phyloP scores from a whole-genome alignment of 2,113 vertebrate genomes.

The Sisor rabdophorus region DNA sequence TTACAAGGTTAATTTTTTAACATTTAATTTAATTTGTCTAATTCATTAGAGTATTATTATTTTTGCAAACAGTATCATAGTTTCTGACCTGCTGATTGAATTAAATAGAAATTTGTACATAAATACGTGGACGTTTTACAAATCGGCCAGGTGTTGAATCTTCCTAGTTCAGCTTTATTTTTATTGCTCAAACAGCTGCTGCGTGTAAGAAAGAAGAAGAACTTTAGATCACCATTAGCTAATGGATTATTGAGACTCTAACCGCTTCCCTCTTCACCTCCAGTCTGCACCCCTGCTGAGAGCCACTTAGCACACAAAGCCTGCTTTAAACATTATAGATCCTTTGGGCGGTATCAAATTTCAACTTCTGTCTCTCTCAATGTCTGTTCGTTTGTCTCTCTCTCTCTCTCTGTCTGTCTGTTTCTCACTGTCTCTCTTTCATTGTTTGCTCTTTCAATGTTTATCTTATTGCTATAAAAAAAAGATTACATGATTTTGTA shows the following conservation, averaged over 20 bases:
- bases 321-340: slow-evolving; percentile 67
- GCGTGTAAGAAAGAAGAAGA: slow-evolving; percentile 48
- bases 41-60: too few species aligned
- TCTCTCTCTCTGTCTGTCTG: slow-evolving; percentile 9
- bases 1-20: too few species aligned
- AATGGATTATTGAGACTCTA: slow-evolving; percentile 73
- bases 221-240: slow-evolving; percentile 75
- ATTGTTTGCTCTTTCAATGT: too few species aligned
- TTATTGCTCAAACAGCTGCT: slow-evolving; percentile 38
- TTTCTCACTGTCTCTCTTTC: slow-evolving; percentile 34
- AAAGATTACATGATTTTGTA: too few species aligned
- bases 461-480: too few species aligned
- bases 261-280: slow-evolving; percentile 66
- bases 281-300: slow-evolving; percentile 36
- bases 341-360: slow-evolving; percentile 56
- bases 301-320: slow-evolving; percentile 51
- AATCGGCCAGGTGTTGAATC: too few species aligned
- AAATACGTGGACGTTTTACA: too few species aligned
- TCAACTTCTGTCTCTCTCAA: slow-evolving; percentile 3
- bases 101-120: too few species aligned
- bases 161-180: slow-evolving; percentile 25
- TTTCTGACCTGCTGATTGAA: slow-evolving; percentile 32
- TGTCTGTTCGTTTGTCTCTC: slow-evolving; percentile 36
- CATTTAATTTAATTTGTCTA: too few species aligned
- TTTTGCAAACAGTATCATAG: too few species aligned